phyloP scores from a whole-genome alignment of 2,797 vertebrate species.

The Miichthys miiuy region DNA sequence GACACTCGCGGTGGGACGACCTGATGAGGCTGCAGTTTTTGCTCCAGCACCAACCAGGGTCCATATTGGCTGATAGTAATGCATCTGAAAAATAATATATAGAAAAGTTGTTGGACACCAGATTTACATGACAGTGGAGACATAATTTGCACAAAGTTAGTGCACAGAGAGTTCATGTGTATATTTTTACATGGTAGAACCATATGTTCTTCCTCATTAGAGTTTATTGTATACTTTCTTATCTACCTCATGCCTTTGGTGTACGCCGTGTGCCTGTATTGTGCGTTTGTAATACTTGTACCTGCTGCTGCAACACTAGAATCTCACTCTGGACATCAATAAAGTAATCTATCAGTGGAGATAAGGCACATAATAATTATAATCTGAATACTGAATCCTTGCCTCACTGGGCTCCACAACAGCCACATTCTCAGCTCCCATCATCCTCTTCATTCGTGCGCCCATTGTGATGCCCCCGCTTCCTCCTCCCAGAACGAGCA shows the following conservation, averaged over 20 bases:
- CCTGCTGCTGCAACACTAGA: too few species aligned
- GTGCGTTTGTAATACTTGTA: too few species aligned
- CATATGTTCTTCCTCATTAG: too few species aligned
- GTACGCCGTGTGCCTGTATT: too few species aligned
- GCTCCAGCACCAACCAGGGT: constrained; percentile 96
- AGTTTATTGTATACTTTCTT: too few species aligned
- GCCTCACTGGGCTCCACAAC: constrained; percentile 95
- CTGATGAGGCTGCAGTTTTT: constrained; percentile 87
- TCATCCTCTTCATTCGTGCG: constrained; percentile 92
- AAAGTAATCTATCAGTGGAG: not conserved
- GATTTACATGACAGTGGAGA: not conserved
- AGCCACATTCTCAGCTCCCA: constrained; percentile 93
- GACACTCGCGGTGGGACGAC: constrained; percentile 87
- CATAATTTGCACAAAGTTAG: too few species aligned
- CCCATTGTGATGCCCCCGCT: constrained; percentile 93
- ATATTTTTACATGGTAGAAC: too few species aligned
- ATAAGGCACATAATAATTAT: not conserved
- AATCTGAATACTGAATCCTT: constrained; percentile 17
- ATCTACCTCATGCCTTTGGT: too few species aligned
- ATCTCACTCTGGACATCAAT: too few species aligned
- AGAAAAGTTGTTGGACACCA: not conserved
- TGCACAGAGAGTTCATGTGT: too few species aligned
- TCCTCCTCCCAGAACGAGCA: constrained; percentile 95
- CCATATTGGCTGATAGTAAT: constrained; percentile 98
- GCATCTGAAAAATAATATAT: constrained; percentile 84